These are phyloP conservation scores for Nephrocerus scutellatus DNA, from an alignment of 2,888 invertebrate species.

Conservation along the genomic window DNA sequence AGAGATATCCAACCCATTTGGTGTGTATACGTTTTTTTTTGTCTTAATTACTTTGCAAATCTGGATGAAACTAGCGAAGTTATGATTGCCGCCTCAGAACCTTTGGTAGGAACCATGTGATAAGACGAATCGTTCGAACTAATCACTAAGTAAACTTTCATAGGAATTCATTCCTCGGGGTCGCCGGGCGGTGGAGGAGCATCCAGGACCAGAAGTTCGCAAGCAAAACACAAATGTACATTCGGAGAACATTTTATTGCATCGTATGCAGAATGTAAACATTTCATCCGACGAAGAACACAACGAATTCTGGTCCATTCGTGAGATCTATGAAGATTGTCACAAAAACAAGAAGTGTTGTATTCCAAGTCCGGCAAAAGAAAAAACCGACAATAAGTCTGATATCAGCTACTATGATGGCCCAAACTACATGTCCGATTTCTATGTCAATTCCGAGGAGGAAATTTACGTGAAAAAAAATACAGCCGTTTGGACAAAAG, in stretches of 20 bases:
- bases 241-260: slow-evolving; percentile 61
- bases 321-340: slow-evolving; percentile 54
- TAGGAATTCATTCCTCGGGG: slow-evolving; percentile 86
- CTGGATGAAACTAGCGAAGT: slow-evolving; percentile 78
- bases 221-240: slow-evolving; percentile 46
- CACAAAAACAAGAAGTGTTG: slow-evolving; percentile 21
- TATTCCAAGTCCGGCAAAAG: slow-evolving; percentile 5
- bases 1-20: too few relatives aligned
- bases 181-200: slow-evolving; percentile 68
- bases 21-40: too few relatives aligned
- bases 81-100: slow-evolving; percentile 88
- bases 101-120: slow-evolving; percentile 56
- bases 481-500: slow-evolving; percentile 75
- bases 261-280: slow-evolving; percentile 69
- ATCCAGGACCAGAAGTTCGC: slow-evolving; percentile 62
- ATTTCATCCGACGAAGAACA: slow-evolving; percentile 55
- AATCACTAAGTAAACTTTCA: neutral
- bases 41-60: slow-evolving; percentile 60
- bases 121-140: neutral
- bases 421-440: slow-evolving; percentile 39
- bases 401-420: slow-evolving; percentile 14
- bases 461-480: slow-evolving; percentile 81
- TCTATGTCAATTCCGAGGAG: slow-evolving; percentile 60
- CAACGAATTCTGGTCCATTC: slow-evolving; percentile 54
- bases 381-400: slow-evolving; percentile 1